Conservation (phyloP, 2,797 vertebrate species). For the Amblyopsis hoosieri region DNA sequence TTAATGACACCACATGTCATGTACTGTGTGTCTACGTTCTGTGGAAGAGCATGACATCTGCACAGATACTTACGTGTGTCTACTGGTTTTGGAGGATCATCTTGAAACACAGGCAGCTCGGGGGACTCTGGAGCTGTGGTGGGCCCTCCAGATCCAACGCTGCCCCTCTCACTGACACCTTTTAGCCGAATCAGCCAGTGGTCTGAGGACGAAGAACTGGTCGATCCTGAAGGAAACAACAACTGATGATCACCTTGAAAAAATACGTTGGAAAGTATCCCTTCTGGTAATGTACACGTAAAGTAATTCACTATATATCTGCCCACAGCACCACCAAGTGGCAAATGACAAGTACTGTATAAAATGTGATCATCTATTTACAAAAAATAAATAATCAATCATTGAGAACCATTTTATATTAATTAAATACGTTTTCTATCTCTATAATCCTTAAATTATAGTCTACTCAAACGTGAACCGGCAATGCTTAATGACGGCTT, state of each 20-base stretch:
- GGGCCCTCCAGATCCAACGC: slow-evolving; percentile 62
- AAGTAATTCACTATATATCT: neutral
- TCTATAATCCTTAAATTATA: too few species aligned
- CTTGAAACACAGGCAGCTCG: slow-evolving; percentile 69
- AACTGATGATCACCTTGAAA: neutral
- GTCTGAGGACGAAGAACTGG: slow-evolving; percentile 81
- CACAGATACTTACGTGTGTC: slow-evolving; percentile 73
- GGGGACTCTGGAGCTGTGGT: slow-evolving; percentile 66
- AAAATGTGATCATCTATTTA: too few species aligned
- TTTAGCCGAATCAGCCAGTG: slow-evolving; percentile 88
- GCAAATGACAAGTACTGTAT: too few species aligned
- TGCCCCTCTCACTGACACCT: slow-evolving; percentile 58
- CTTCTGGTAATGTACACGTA: neutral
- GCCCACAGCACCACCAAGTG: neutral
- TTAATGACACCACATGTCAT: too few species aligned
- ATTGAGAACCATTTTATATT: too few species aligned
- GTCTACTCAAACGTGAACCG: too few species aligned
- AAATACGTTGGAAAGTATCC: neutral
- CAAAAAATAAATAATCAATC: too few species aligned
- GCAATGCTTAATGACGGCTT: too few species aligned
- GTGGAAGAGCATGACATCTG: neutral
- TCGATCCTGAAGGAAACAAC: slow-evolving; percentile 75
- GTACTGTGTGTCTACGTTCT: too few species aligned
- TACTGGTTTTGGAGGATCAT: slow-evolving; percentile 46
- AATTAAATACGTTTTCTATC: too few species aligned